phyloP scores from a whole-genome alignment of 2,797 vertebrate genomes.

The Sebastes goodei region DNA sequence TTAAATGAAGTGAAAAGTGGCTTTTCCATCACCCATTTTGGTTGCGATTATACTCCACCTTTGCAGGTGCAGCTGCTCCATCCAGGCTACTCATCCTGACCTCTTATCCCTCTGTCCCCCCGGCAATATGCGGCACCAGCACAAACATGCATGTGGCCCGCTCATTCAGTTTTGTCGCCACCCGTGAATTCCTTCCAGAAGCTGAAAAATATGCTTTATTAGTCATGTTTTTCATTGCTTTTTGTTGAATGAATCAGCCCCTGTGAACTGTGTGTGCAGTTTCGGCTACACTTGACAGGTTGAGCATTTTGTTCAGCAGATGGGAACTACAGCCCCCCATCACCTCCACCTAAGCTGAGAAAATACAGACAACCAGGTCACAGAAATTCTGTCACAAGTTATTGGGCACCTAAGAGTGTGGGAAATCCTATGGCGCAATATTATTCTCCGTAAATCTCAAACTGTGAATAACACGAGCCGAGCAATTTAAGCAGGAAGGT shows the following conservation, averaged over 20 bases:
- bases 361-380: conserved; percentile 73
- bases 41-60: conserved; percentile 42
- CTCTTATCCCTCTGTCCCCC: conserved; percentile 18
- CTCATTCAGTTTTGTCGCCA: not conserved
- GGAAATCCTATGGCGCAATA: conserved; percentile 82
- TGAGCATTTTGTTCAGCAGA: conserved; percentile 52
- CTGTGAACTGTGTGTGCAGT: conserved; percentile 37
- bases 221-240: conserved; percentile 23
- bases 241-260: conserved; percentile 30
- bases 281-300: conserved; percentile 32
- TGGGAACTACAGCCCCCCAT: conserved; percentile 70
- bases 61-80: conserved; percentile 31
- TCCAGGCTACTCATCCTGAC: conserved; percentile 19
- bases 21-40: conserved; percentile 54
- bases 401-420: conserved; percentile 84
- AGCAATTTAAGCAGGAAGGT: conserved; percentile 86
- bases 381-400: conserved; percentile 80
- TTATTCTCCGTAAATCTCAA: conserved; percentile 84
- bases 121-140: conserved; percentile 9
- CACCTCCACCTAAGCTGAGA: conserved; percentile 70
- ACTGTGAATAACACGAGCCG: conserved; percentile 86
- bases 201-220: conserved; percentile 33
- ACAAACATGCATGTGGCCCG: conserved; percentile 36
- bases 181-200: conserved; percentile 33
- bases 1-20: conserved; percentile 71